Evolutionary conservation across 2,888 invertebrate genomes (phyloP), one percentile per base, ranked within the genome.

Genomic region (Uropetala carovei): DNA sequence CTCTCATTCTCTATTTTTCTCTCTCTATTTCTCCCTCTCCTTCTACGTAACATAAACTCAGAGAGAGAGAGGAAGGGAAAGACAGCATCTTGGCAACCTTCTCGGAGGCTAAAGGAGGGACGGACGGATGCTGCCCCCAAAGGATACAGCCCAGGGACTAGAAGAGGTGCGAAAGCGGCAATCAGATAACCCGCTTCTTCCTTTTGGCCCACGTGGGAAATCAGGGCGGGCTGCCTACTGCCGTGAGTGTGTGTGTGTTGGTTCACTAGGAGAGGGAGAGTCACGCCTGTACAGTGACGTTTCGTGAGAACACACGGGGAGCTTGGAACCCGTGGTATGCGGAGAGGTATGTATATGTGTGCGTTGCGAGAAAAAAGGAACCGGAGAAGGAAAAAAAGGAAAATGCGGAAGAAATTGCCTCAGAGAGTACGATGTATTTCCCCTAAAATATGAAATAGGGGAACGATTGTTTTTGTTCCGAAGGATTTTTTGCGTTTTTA

Each of bases 171-270:
- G 64, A 64, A 68, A 68, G 68, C 60, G 64, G 43, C 89, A 89
- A 89, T 89, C 89, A 68, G 89, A 30, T 64, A 30, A 27, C 58
- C 86, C 22, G 9, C 18, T 10, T 60, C n/a, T 60, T 60, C 59
- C 60, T 86, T 43, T 30, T n/a, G 18, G 68, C 58, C 89, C 89
- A 89, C 89, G 89, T 89, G 89, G 89, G 89, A 89, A 89, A 89
- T 89, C 89, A 89, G 64, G 43, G 64, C 7, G 30, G 64, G 89
- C 27, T 43, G 75, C 27, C 22, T 7, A 64, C 27, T 43, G 22
- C 27, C n/a, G 13, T n/a, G n/a, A 75, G 22, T 27, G 75, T 75
- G 75, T 27, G 75, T 27, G 27, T 75, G 75, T 27, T 22, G 1
- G 43, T 43, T 43, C 43, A 5, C 43, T 43, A 83, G 83, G 56